These are phyloP conservation scores for Isurus oxyrinchus DNA, from an alignment of 2,113 vertebrate genomes.

Conservation along the genomic window DNA sequence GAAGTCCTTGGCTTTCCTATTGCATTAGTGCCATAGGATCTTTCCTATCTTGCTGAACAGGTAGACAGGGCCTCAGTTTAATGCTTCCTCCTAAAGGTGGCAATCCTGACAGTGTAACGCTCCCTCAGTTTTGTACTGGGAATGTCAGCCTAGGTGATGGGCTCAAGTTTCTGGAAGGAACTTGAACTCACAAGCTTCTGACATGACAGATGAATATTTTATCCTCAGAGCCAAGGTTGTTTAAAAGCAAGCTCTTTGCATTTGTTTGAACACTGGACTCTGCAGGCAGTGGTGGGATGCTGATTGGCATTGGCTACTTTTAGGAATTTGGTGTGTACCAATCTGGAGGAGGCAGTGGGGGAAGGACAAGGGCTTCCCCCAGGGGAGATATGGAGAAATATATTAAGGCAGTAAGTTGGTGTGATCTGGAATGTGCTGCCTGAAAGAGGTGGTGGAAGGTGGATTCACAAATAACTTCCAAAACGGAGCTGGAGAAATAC, in stretches of 20 bases:
- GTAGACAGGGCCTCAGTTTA: background rate
- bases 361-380: background rate
- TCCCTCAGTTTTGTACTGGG: background rate
- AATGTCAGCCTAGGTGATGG: background rate
- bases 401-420: background rate
- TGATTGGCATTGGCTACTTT: background rate
- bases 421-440: background rate
- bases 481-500: background rate
- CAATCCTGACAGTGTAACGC: background rate
- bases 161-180: background rate
- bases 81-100: background rate
- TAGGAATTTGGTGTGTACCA: background rate
- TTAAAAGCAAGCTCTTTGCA: background rate
- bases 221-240: background rate
- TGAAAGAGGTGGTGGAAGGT: background rate
- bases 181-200: background rate
- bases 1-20: background rate
- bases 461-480: background rate
- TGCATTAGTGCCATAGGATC: background rate
- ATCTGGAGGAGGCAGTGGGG: background rate
- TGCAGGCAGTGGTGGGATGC: background rate
- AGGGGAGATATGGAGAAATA: background rate
- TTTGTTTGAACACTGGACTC: background rate
- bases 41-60: background rate
- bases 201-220: background rate